Evolutionary conservation across 2,797 vertebrate genomes (phyloP), one percentile per base, ranked within the genome.

Genomic region (Cynodonichthys magdalenae): DNA sequence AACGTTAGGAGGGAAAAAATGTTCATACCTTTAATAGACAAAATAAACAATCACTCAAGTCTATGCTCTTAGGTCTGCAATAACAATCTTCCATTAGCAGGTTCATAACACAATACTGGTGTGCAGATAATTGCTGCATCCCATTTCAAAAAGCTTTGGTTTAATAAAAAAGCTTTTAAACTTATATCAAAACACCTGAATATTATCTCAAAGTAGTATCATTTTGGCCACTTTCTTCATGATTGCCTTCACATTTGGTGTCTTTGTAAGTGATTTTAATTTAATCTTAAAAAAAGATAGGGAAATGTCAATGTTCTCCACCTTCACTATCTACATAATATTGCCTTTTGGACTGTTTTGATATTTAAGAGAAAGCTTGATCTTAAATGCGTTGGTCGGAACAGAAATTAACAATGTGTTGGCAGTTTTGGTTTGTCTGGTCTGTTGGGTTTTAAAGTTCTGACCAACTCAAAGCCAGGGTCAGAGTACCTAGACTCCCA

Each of bases 151-250:
- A 50, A 71, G 28, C n/a, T 29, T 45, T 36, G 36, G 52, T 72
- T 53, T 77, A 85, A 82, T 83, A 67, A 74, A 83, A 87, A 84
- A 70, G 71, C 79, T 83, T 88, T 88, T 79, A 82, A 79, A 74
- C 24, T 59, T 59, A 68, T 55, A 75, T 80, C 54, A 68, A 70
- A 76, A 68, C 54, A 14, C 72, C 77, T 79, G 27, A 75, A 75
- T 81, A 68, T 57, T 56, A 74, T 76, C 65, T 76, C 60, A 29
- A 69, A 82, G 61, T 31, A 12, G 46, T 42, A 29, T 19, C 60
- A 63, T 64, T 75, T 71, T 68, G 59, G 18, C 49, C 1, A 53
- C 60, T 65, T 15, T 66, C 42, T 58, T 63, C 46, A 45, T 66
- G 60, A 67, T 59, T 74, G 70, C 17, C n/a, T 19, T 63, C 46